Evolutionary conservation across 2,888 invertebrate genomes (phyloP).

Genomic region (Volucella inanis): DNA sequence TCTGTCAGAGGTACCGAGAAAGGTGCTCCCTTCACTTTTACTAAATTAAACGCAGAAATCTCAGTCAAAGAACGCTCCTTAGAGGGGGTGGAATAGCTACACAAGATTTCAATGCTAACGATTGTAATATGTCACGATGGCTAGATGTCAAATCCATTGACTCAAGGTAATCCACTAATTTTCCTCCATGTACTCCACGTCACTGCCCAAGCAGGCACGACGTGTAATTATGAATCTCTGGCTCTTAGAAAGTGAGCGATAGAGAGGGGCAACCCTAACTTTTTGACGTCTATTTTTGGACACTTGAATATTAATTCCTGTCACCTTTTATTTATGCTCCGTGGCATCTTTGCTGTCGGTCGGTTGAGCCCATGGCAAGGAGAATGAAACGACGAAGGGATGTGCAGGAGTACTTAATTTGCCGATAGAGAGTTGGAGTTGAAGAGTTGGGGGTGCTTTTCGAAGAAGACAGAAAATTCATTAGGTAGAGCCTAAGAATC

Average conservation of each 20-base stretch:
- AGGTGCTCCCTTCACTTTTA: background rate
- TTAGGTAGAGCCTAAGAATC: conserved; percentile 66
- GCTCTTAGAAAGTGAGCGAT: background rate
- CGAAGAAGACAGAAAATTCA: conserved; percentile 57
- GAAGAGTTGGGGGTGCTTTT: conserved; percentile 1
- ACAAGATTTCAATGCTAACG: conserved; percentile 58
- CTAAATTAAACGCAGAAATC: background rate
- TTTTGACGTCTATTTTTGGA: conserved; percentile 70
- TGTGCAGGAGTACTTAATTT: conserved; percentile 45
- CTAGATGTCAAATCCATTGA: conserved; percentile 73
- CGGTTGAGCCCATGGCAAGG: background rate
- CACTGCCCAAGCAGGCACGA: conserved; percentile 23
- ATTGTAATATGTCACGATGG: conserved; percentile 72
- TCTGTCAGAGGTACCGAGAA: conserved; percentile 42
- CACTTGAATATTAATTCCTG: conserved; percentile 75
- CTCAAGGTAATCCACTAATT: conserved; percentile 72
- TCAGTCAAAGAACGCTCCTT: background rate
- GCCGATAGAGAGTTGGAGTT: conserved; percentile 9
- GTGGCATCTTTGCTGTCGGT: conserved; percentile 1
- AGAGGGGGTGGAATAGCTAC: background rate
- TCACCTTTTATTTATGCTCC: conserved; percentile 63
- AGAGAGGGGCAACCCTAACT: conserved; percentile 19
- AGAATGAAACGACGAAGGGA: background rate
- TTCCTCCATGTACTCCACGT: conserved; percentile 4
- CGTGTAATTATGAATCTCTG: conserved; percentile 46